Evolutionary conservation across 2,113 vertebrate species (phyloP), one percentile per base, ranked within the genome.

Genomic region (Pygathrix nemaeus): DNA sequence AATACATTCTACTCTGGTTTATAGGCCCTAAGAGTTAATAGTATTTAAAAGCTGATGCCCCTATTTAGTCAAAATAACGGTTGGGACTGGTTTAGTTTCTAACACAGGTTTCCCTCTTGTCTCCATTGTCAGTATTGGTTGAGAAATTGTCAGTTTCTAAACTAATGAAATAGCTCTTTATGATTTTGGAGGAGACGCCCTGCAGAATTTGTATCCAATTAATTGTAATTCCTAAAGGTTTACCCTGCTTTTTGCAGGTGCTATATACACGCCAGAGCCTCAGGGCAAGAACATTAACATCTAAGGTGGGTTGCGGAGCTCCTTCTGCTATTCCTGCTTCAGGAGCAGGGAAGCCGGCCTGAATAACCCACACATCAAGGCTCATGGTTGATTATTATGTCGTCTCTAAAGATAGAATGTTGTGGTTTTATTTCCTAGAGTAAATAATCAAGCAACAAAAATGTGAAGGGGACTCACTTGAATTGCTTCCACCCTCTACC

Each of bases 401-500:
- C 27, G 11, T 43, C 32, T 50, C 5, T 87, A 72, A 96, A 87
- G 9, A 66, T 2, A 45, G 20, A 78, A 61, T 68, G 38, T 68
- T 94, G 90, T 59, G 38, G 10, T 90, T 90, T 90, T 50, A 57
- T 94, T 87, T 87, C 38, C 55, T 88, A 14, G 40, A 76, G 83
- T 61, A 66, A 79, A 92, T 13, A 50, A 64, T 43, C 35, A 52
- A 89, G 32, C 30, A 20, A 76, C 16, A 86, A 5, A 55, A 64
- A 18, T 68, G 8, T 52, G 79, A 73, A 72, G 6, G 43, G 9
- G 9, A 43, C 70, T 76, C 21, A 57, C 16, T 90, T 82, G 40
- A 18, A 75, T 92, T 94, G 50, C 20, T 55, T 76, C 8, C 3
- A 38, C 8, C 11, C 17, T 17, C 25, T 50, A 30, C 25, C 17